These are phyloP conservation scores for Limnephilus auricula DNA, from an alignment of 2,888 invertebrate genomes.

Conservation along the genomic window DNA sequence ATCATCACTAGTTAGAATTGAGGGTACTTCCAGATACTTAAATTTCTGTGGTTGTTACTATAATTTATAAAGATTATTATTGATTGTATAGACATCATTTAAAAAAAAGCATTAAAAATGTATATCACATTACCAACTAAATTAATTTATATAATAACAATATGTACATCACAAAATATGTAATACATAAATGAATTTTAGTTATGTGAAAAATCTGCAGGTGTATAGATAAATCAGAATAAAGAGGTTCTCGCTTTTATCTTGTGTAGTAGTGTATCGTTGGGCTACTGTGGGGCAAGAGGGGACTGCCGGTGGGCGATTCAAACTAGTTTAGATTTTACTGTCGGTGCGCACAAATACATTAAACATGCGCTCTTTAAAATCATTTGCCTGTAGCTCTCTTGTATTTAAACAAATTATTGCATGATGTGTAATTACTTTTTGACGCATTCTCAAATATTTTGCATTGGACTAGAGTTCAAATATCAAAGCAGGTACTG, in stretches of 20 bases:
- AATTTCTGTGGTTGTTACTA: background rate
- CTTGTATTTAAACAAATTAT: background rate
- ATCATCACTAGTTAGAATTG: background rate
- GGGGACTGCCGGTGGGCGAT: no score
- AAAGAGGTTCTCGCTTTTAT: no score
- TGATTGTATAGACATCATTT: background rate
- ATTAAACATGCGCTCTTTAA: no score
- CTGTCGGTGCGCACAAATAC: no score
- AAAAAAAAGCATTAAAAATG: background rate
- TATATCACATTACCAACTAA: background rate
- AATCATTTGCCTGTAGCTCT: no score
- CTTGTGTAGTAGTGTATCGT: no score
- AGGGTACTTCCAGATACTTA: background rate
- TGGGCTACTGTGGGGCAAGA: no score
- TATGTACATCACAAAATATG: background rate
- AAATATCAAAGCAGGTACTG: background rate
- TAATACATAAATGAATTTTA: no score
- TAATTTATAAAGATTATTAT: background rate
- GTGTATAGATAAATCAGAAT: no score
- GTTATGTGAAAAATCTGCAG: no score
- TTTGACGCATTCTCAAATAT: background rate
- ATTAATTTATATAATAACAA: background rate
- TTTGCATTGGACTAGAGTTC: background rate
- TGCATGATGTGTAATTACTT: background rate
- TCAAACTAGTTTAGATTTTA: no score